A percentile compares a stretch with the other conserved stretches of the same genome.
phyloP scores from a whole-genome alignment of 2,797 vertebrate species.

The Corythornis leucogaster region DNA sequence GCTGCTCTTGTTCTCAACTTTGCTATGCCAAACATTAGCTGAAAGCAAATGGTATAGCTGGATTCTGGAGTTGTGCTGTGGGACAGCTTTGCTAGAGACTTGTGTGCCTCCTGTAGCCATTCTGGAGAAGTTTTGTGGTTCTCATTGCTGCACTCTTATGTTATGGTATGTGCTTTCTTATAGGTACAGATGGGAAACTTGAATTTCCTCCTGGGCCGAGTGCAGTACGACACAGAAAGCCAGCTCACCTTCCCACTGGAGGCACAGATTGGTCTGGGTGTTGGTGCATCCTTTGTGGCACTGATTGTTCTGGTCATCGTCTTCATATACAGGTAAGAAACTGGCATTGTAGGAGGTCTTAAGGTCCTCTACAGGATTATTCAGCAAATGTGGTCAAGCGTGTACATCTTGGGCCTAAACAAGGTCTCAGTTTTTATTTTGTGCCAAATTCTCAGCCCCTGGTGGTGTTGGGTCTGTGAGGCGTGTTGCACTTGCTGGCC shows the following conservation, averaged over 20 bases:
- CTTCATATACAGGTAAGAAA: conserved; percentile 92
- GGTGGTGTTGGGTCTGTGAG: not conserved
- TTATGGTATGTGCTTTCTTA: not conserved
- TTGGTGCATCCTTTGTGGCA: conserved; percentile 91
- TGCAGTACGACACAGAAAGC: conserved; percentile 92
- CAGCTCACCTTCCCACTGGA: conserved; percentile 91
- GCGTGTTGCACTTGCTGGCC: not conserved
- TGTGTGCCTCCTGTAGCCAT: not conserved
- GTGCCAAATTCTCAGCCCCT: not conserved
- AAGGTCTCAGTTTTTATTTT: not conserved
- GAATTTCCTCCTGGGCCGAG: conserved; percentile 90
- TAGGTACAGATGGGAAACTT: conserved; percentile 97
- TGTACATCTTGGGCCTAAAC: not conserved
- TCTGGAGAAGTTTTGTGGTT: not conserved
- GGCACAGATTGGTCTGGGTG: conserved; percentile 93
- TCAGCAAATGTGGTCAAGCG: not conserved
- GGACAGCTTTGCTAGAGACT: not conserved
- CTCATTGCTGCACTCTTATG: not conserved
- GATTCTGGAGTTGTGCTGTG: not conserved
- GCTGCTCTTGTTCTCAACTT: not conserved
- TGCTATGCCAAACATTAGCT: not conserved
- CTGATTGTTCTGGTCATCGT: conserved; percentile 95
- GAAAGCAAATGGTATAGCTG: not conserved
- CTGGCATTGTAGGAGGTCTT: not conserved
- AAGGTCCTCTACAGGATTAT: not conserved